Evolutionary conservation across 2,113 vertebrate genomes (phyloP), one percentile per base, ranked within the genome.

Genomic region (Lepus americanus): DNA sequence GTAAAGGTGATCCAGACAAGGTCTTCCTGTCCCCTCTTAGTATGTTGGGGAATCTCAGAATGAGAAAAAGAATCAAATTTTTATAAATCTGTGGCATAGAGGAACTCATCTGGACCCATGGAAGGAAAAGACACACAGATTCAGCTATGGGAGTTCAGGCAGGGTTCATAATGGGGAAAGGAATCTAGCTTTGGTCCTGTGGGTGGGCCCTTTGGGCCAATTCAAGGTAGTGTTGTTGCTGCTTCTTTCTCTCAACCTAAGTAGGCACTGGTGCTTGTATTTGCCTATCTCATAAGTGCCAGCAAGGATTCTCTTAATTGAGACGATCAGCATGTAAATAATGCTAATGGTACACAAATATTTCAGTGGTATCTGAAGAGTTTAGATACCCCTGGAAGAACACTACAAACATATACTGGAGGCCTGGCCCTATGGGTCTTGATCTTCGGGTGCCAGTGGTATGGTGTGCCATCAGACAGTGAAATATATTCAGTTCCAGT

Each of bases 251-350:
- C 25, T 73, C 23, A 27, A 39, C 31, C 36, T 87, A 70, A 61
- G 27, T 51, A 49, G 85, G 79, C 73, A 66, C 6, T 44, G 55
- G 25, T 89, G 53, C 73, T 92, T 89, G 22, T 20, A 27, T 33
- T 82, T 96, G 33, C 63, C 81, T 80, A 29, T 97, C 44, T 5
- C 14, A 11, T 39, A 70, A 72, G 9, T 70, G 74, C 19, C 73
- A 78, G 33, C 59, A 72, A 67, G 17, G 36, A 51, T 72, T 74
- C 49, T 88, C 55, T 51, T 17, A 66, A 4, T 3, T 76, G 33
- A 90, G 36, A 86, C 67, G 53, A 67, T 6, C 19, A 67, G 4
- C 29, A 16, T 3, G 25, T 20, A 5, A 51, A 70, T 14, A 55
- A 33, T 14, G 23, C 5, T 83, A 69, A 70, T 17, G 2, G 17